Conservation (phyloP, 2,797 vertebrate genomes). For the Anniella stebbinsi region DNA sequence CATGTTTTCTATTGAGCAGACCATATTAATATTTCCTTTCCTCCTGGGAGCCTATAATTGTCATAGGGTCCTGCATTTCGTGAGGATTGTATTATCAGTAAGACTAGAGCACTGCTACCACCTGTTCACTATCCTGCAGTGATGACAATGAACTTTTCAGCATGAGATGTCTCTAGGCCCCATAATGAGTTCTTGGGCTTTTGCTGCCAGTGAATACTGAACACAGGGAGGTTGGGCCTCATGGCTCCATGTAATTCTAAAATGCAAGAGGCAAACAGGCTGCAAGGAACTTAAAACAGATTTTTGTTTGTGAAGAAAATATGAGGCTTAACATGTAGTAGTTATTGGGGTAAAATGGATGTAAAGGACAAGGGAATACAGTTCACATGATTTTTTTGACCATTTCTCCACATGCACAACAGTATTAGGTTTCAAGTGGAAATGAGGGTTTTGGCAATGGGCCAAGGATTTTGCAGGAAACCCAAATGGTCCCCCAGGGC, state of each 20-base stretch:
- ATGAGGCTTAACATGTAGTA: background rate
- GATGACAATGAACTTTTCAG: conserved; percentile 34
- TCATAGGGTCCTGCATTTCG: background rate
- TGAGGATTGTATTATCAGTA: background rate
- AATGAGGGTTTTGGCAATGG: background rate
- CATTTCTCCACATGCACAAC: background rate
- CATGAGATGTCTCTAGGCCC: conserved; percentile 9
- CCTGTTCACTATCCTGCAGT: conserved; percentile 17
- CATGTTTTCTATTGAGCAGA: conserved; percentile 1
- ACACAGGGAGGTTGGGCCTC: background rate
- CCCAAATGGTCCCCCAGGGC: background rate
- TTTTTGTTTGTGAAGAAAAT: background rate
- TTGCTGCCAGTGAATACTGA: conserved; percentile 16
- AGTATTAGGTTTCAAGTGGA: background rate
- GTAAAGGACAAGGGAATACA: background rate
- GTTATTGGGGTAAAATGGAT: background rate
- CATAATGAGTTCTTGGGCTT: conserved; percentile 5
- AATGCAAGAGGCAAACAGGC: background rate
- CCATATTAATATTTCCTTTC: background rate
- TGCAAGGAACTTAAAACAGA: background rate
- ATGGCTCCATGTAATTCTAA: background rate
- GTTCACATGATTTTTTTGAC: background rate
- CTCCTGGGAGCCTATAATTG: background rate
- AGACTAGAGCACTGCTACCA: accelerated
- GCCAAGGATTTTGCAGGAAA: background rate